phyloP scores from a whole-genome alignment of 1,140 invertebrate genomes.

The Pseudomyrmex cubaensis region DNA sequence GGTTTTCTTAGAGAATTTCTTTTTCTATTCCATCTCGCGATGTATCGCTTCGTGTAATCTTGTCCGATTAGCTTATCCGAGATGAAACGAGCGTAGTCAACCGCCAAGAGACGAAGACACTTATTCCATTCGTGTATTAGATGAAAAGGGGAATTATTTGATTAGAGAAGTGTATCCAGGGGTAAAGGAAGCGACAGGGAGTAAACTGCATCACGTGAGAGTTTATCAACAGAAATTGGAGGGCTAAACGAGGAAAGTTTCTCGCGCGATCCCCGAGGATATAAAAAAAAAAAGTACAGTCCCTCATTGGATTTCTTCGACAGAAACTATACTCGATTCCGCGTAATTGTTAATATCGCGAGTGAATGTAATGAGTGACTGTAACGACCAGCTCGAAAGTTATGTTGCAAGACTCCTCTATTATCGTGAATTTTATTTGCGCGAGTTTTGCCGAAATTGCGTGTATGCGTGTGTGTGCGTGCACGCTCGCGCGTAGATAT shows the following conservation, averaged over 20 bases:
- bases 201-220: conserved; percentile 63
- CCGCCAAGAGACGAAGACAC: conserved; percentile 16
- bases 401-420: background rate
- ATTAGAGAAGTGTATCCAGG: conserved; percentile 60
- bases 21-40: background rate
- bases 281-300: conserved; percentile 11
- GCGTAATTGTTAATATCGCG: conserved; percentile 23
- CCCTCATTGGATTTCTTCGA: conserved; percentile 29
- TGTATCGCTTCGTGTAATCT: conserved; percentile 13
- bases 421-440: background rate
- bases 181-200: conserved; percentile 41
- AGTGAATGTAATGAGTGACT: conserved; percentile 38
- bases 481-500: too few relatives aligned
- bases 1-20: background rate
- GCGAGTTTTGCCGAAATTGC: background rate
- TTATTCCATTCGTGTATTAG: conserved; percentile 67
- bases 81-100: background rate
- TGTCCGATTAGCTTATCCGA: conserved; percentile 2
- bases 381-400: conserved; percentile 1
- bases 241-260: conserved; percentile 70
- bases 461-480: too few relatives aligned
- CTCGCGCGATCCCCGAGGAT: conserved; percentile 8
- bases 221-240: conserved; percentile 70
- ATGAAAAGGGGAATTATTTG: conserved; percentile 66
- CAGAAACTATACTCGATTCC: background rate